Base-by-base conservation (phyloP, 2,113 vertebrate species). In the Thalassarche chlororhynchos region DNA sequence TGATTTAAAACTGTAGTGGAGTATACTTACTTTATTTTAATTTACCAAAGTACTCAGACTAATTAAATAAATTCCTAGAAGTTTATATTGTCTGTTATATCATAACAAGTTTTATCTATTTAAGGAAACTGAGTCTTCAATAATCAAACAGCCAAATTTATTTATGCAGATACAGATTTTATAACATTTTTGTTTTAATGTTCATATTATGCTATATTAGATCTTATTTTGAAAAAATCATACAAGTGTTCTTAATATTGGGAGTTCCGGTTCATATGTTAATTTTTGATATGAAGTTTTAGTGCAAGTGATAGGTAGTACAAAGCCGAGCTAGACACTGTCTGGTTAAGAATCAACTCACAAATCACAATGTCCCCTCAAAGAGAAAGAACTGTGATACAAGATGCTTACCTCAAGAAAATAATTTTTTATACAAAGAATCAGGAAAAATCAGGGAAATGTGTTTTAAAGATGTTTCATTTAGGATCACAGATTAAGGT, bases 51-150 rank as follows among this genome's bases (percentile, higher is more conserved):
- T 79, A 83, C 24, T 93, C 52, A 87, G 46, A 52, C 20, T 69
- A 84, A 89, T 91, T 76, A 74, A 93, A 93, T 68, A 80, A 55
- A 90, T 90, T 93, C 78, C 58, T 93, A 54, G 54, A 96, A 94
- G 58, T 85, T 79, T 65, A 68, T 54, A 61, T 8, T 57, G 17
- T 28, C 49, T 93, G 31, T 34, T 69, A 49, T 38, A 65, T 7
- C 34, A 20, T 5, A 62, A 57, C 32, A 87, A 65, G 21, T 49
- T 68, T 55, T 68, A 89, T 10, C 32, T 80, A 3, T 32, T 11
- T 44, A 83, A 96, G 36, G 52, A 83, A 83, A 80, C 8, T 7
- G 21, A 85, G 14, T 69, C 47, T 65, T 64, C 28, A 10, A 1
- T 40, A 75, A 76, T 52, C 34, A 76, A 70, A 34, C 13, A 66